Percentiles rank a stretch among this genome's conserved stretches.
phyloP scores from a whole-genome alignment of 2,113 vertebrate species.

The Pontoporia blainvillei region DNA sequence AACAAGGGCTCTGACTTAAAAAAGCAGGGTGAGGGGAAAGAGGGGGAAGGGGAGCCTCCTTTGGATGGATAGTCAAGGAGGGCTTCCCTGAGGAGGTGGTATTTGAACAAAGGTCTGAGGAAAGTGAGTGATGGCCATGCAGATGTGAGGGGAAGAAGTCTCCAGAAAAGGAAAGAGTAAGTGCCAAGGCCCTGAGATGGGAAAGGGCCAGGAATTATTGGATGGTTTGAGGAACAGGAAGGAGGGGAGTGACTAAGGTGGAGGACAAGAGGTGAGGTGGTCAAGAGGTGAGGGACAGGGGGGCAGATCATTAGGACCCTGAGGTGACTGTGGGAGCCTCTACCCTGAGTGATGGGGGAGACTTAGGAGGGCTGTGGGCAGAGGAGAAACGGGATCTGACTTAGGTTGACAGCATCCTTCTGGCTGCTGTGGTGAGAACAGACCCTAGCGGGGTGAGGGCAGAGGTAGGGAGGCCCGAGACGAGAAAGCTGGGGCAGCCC shows the following conservation, averaged over 20 bases:
- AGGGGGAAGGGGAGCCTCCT: neutral
- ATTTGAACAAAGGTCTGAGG: neutral
- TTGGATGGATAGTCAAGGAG: neutral
- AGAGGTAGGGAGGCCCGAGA: neutral
- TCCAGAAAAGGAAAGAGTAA: neutral
- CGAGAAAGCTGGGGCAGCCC: too few species aligned
- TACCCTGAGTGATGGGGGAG: too few species aligned
- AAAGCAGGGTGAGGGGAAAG: neutral
- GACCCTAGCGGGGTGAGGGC: rapidly evolving
- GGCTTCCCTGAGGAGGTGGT: neutral
- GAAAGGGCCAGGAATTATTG: rapidly evolving
- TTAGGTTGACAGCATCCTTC: neutral
- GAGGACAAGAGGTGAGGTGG: neutral
- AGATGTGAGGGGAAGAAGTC: neutral
- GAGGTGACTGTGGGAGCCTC: neutral
- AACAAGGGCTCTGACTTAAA: neutral
- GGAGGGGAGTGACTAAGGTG: neutral
- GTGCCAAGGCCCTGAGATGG: rapidly evolving
- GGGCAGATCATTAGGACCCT: rapidly evolving
- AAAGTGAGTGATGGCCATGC: rapidly evolving
- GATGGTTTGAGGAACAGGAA: neutral
- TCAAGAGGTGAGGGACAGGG: neutral
- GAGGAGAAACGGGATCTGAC: neutral
- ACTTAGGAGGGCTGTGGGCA: rapidly evolving
- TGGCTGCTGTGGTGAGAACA: neutral